A percentile compares a stretch with the other conserved stretches of the same genome.
These are phyloP conservation scores for Heliconius hortense DNA, from an alignment of 2,888 invertebrate genomes.

Conservation along the genomic window DNA sequence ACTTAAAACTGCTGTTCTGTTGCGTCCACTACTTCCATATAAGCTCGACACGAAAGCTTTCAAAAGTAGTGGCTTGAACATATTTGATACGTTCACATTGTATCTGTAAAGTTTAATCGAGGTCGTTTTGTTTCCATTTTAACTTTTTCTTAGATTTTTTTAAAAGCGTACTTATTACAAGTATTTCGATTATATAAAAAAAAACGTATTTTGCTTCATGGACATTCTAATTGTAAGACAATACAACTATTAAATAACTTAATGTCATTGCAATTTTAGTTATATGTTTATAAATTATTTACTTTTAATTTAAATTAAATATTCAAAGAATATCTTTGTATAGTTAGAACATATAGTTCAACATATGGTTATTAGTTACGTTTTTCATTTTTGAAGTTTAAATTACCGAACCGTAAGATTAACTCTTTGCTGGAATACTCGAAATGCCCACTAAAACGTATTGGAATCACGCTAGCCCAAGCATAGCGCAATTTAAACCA, in stretches of 20 bases:
- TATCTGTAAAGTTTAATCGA: conserved; percentile 3
- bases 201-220: not conserved
- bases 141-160: not conserved
- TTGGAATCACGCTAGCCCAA: conserved; percentile 26
- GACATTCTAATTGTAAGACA: no score
- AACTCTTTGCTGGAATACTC: conserved; percentile 12
- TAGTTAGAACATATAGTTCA: not conserved
- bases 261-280: not conserved
- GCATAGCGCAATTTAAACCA: conserved; percentile 34
- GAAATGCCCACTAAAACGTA: conserved; percentile 26
- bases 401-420: not conserved
- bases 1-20: not conserved
- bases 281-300: not conserved
- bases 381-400: conserved; percentile 6
- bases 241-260: not conserved
- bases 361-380: not conserved
- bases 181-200: not conserved
- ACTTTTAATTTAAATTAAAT: not conserved
- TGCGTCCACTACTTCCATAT: not conserved
- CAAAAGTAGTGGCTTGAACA: not conserved
- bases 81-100: not conserved
- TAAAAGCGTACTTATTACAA: not conserved
- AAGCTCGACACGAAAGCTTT: conserved; percentile 1
- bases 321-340: not conserved
- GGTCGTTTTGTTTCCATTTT: not conserved